Conservation (phyloP, 1,140 invertebrate genomes). For the Gonatopus flavifemur region DNA sequence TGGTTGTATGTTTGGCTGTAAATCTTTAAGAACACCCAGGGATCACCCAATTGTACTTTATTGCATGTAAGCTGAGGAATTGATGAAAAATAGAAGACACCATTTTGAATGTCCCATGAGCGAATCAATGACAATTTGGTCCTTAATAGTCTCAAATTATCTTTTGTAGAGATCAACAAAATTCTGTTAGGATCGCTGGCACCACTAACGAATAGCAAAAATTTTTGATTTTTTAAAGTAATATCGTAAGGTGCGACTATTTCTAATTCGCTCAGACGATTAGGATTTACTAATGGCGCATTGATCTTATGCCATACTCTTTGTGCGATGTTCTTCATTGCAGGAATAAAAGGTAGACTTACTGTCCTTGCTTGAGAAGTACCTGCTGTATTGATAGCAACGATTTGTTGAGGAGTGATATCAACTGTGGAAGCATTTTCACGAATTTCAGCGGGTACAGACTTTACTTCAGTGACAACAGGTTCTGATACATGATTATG, state of each 20-base stretch:
- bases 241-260: neutral
- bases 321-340: neutral
- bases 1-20: too few species aligned
- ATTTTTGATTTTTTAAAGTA: neutral
- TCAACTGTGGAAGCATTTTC: neutral
- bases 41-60: neutral
- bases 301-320: neutral
- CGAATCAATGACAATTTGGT: slow-evolving; percentile 5
- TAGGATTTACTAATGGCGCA: neutral
- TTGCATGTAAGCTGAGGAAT: slow-evolving; percentile 18
- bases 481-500: neutral
- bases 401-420: neutral
- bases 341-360: neutral
- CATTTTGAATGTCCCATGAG: slow-evolving; percentile 18
- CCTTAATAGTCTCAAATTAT: neutral
- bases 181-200: neutral
- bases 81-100: slow-evolving; percentile 14
- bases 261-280: neutral
- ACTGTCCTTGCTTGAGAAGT: neutral
- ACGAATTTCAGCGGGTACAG: neutral
- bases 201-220: neutral
- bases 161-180: neutral
- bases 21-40: too few species aligned
- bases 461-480: neutral
- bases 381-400: neutral